Conservation (phyloP, 1,140 invertebrate species). For the Galleria mellonella region DNA sequence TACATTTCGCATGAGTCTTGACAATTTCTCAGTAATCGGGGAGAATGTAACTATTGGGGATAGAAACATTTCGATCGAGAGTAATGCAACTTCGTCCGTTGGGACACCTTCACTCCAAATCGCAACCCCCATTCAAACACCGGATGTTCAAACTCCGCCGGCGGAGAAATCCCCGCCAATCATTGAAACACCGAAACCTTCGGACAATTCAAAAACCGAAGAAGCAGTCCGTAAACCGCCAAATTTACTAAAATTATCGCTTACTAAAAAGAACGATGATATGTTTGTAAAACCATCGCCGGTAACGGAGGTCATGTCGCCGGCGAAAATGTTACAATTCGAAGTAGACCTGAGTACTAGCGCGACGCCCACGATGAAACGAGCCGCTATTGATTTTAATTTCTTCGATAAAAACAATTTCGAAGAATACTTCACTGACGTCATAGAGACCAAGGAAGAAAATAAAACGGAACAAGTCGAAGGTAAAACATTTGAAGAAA, state of each 20-base stretch:
- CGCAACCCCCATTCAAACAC: conserved; percentile 22
- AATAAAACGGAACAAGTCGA: conserved; percentile 9
- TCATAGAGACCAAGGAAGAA: conserved; percentile 13
- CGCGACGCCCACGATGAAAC: conserved; percentile 60
- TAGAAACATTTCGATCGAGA: conserved; percentile 38
- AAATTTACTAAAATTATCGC: conserved; percentile 42
- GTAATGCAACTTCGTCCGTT: conserved; percentile 1
- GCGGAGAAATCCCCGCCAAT: conserved; percentile 30
- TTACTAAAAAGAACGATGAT: conserved; percentile 42
- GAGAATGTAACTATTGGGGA: conserved; percentile 55
- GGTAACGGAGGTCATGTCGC: conserved; percentile 51
- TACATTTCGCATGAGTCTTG: conserved; percentile 53
- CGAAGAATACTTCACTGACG: conserved; percentile 47
- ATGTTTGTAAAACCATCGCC: conserved; percentile 57
- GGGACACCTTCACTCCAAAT: conserved; percentile 10
- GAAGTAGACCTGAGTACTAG: conserved; percentile 40
- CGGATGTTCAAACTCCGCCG: conserved; percentile 7
- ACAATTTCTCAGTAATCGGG: conserved; percentile 45
- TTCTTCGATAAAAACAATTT: conserved; percentile 57
- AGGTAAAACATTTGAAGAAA: conserved; percentile 38
- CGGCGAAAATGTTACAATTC: conserved; percentile 62
- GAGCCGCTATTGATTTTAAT: conserved; percentile 54
- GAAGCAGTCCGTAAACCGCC: conserved; percentile 15
- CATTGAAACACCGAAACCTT: conserved; percentile 37
- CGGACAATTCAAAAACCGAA: conserved; percentile 6